These are phyloP conservation scores for Tupiocoris notatus DNA, from an alignment of 2,888 invertebrate species.

Conservation along the genomic window DNA sequence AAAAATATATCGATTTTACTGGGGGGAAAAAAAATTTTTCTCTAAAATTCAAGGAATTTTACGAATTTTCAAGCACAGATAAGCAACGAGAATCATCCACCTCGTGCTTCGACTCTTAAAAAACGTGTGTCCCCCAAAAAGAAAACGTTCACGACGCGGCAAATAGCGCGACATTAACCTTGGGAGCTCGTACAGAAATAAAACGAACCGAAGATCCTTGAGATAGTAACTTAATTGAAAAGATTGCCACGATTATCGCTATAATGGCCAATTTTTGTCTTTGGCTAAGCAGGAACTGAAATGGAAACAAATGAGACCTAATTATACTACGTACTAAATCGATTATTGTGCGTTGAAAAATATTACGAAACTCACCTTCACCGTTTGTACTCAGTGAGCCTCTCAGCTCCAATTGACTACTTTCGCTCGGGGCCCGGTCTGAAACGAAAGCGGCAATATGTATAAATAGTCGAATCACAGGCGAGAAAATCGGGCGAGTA, in stretches of 20 bases:
- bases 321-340: neutral
- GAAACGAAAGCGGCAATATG: conserved; percentile 52
- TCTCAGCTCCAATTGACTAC: conserved; percentile 63
- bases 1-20: too few species aligned
- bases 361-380: conserved; percentile 64
- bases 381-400: conserved; percentile 80
- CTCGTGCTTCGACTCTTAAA: too few species aligned
- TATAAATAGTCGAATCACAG: neutral
- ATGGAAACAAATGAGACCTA: neutral
- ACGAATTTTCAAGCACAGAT: too few species aligned
- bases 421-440: conserved; percentile 71
- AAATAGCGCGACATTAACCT: neutral
- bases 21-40: too few species aligned
- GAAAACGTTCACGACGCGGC: neutral
- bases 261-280: neutral
- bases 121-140: too few species aligned
- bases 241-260: neutral
- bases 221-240: neutral
- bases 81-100: too few species aligned
- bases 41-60: too few species aligned
- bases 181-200: neutral
- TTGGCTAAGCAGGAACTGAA: too few species aligned
- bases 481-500: neutral
- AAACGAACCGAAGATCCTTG: neutral
- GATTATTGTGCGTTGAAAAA: neutral